Percentiles rank a stretch among this genome's conserved stretches.
phyloP scores from a whole-genome alignment of 2,888 invertebrate species.

The Unio delphinus region DNA sequence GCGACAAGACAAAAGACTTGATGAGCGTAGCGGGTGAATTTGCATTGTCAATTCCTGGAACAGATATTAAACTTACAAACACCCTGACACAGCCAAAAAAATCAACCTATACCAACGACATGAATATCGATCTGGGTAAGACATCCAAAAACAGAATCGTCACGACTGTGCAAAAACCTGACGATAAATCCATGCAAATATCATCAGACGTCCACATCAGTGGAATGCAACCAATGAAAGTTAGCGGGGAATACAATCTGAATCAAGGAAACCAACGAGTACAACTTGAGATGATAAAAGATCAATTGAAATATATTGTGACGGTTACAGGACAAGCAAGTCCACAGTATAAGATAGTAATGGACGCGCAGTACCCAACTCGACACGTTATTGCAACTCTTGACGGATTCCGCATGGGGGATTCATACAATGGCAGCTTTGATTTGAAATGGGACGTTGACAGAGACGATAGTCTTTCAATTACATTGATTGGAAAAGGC shows the following conservation, averaged over 20 bases:
- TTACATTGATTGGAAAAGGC: conserved; percentile 26
- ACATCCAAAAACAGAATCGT: too few relatives aligned
- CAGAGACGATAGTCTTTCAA: conserved; percentile 30
- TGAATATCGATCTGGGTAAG: too few relatives aligned
- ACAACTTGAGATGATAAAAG: conserved; percentile 23
- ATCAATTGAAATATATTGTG: conserved; percentile 29
- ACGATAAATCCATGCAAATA: too few relatives aligned
- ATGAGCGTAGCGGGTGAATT: too few relatives aligned
- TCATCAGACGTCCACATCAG: too few relatives aligned
- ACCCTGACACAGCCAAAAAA: too few relatives aligned
- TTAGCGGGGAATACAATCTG: conserved; percentile 17
- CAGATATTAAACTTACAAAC: too few relatives aligned
- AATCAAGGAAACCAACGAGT: conserved; percentile 32
- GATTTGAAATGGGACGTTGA: conserved; percentile 54
- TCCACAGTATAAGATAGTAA: conserved; percentile 19
- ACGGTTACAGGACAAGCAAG: conserved; percentile 24
- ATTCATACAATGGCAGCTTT: conserved; percentile 27
- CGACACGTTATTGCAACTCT: conserved; percentile 39
- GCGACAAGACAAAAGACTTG: too few relatives aligned
- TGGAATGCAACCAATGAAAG: too few relatives aligned
- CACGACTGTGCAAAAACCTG: too few relatives aligned
- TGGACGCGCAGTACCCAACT: conserved; percentile 36
- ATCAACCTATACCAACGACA: too few relatives aligned
- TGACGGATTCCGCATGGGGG: conserved; percentile 26
- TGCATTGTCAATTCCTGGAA: too few relatives aligned